Base-by-base conservation (phyloP, 2,888 invertebrate genomes). In the Trilocha varians region DNA sequence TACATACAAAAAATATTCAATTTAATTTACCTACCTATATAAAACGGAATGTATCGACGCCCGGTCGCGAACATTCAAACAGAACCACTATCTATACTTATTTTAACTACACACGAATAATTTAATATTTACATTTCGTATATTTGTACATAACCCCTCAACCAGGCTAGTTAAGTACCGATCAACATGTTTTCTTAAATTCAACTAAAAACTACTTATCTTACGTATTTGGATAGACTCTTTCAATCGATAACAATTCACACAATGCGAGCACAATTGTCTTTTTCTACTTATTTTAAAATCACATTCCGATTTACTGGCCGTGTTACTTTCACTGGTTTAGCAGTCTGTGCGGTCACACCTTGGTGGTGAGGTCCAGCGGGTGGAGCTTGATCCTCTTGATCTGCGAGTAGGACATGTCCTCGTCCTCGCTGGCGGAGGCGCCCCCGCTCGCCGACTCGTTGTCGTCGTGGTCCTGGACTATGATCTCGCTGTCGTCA, bases 361-460 rank as follows among this genome's bases (percentile, higher is more conserved):
- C 90, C 86, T 90, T 91, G 59, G 91, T 91, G 48, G 91, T 92
- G 56, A 92, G 82, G 71, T 90, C 90, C 48, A 90, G 70, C 14
- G 90, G 90, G 50, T 87, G 86, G 38, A 88, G 79, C 57, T 86
- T 88, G 62, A 88, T 87, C 61, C 88, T 74, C 66, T 88, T 88
- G 46, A 88, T 85, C 58, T 87, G 87, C 34, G 89, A 85, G 62
- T 87, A 88, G 34, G 88, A 76, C 43, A 88, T 79, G 58, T 90
- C 85, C 53, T 79, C 75, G 40, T 84, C 73, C 50, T 85, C 87
- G 50, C 86, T 87, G 43, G 72, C 84, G 0, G 82, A 77, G 15
- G 75, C 87, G 16, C 65, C 82, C 32, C 72, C 83, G 48, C 83
- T 83, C 33, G 65, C 79, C 0, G 83, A 85, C 33, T 85, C 84